Conservation (phyloP, 2,113 vertebrate species). For the Shinisaurus crocodilurus region DNA sequence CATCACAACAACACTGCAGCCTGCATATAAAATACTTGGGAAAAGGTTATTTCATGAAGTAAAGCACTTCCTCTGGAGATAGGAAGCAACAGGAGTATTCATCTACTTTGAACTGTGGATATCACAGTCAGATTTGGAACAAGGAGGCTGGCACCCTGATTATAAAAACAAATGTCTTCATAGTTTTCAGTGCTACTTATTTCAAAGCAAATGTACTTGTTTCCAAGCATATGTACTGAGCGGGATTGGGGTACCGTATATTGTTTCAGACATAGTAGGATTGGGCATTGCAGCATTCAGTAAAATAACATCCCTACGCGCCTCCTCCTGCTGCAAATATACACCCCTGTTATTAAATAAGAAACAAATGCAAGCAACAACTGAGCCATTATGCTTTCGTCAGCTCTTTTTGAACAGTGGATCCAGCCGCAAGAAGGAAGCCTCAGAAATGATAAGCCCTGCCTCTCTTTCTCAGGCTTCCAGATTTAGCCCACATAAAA, state of each 20-base stretch:
- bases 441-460: not conserved
- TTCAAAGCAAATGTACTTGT: not conserved
- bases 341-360: not conserved
- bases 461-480: not conserved
- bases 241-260: not conserved
- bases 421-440: constrained; percentile 22
- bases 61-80: not conserved
- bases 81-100: not conserved
- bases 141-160: not conserved
- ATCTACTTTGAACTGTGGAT: constrained; percentile 9
- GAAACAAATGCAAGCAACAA: too few species aligned
- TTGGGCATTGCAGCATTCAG: constrained; percentile 37
- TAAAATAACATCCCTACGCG: not conserved
- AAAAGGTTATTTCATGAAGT: constrained; percentile 30
- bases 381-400: not conserved
- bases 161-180: not conserved
- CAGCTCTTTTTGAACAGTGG: constrained; percentile 14
- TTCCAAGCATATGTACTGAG: not conserved
- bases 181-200: not conserved
- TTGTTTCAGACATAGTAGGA: constrained; percentile 7
- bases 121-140: not conserved
- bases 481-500: constrained; percentile 7
- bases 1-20: not conserved
- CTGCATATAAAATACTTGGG: constrained; percentile 3
- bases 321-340: not conserved